phyloP scores from a whole-genome alignment of 2,113 vertebrate genomes.

The Oplegnathus fasciatus region DNA sequence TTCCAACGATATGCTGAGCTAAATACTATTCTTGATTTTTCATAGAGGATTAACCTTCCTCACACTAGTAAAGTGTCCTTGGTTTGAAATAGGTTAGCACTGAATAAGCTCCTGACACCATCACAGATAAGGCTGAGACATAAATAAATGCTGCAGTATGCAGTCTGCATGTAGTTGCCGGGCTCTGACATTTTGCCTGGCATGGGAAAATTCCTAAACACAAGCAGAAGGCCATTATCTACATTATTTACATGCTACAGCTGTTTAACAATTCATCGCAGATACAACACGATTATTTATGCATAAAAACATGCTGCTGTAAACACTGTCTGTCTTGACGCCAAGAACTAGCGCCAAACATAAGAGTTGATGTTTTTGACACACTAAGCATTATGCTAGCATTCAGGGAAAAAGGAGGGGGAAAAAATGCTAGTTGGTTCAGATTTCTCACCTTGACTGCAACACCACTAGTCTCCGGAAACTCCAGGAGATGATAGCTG shows the following conservation, averaged over 20 bases:
- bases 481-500: slow-evolving; percentile 95
- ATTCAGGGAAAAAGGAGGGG: background rate
- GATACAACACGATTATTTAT: slow-evolving; percentile 7
- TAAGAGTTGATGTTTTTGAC: background rate
- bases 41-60: background rate
- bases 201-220: slow-evolving; percentile 23
- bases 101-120: background rate
- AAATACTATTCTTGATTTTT: background rate
- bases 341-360: background rate
- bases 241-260: slow-evolving; percentile 23
- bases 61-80: background rate
- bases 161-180: background rate
- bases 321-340: background rate
- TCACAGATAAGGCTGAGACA: slow-evolving; percentile 35
- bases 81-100: slow-evolving; percentile 25
- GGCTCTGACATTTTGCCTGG: slow-evolving; percentile 52
- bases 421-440: background rate
- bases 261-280: background rate
- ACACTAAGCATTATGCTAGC: background rate
- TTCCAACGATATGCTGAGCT: background rate
- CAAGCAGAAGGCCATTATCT: slow-evolving; percentile 19
- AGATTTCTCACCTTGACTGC: slow-evolving; percentile 90
- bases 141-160: slow-evolving; percentile 52
- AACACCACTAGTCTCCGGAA: slow-evolving; percentile 93
- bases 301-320: slow-evolving; percentile 3